phyloP scores from a whole-genome alignment of 2,888 invertebrate genomes.

The Stictocephala bisonia region DNA sequence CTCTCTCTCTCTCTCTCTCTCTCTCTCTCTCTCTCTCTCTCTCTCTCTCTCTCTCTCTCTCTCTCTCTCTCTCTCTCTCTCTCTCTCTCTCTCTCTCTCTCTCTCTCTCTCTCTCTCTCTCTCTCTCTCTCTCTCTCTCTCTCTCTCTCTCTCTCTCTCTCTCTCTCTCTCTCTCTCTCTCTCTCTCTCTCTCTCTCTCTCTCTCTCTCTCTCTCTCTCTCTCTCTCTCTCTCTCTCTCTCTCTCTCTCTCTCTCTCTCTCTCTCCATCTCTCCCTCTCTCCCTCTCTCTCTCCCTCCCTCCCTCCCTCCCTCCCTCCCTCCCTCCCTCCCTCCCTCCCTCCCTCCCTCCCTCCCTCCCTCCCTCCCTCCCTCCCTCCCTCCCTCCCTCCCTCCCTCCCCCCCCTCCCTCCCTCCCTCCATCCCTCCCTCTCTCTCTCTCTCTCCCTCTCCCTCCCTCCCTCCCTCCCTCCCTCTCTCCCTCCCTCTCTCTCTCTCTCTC shows the following conservation, averaged over 20 bases:
- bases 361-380: neutral
- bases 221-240: neutral
- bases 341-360: neutral
- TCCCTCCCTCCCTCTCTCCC: neutral
- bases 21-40: slow-evolving; percentile 34
- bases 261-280: too few relatives aligned
- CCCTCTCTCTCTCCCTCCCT: neutral
- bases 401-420: neutral
- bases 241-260: neutral
- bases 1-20: slow-evolving; percentile 19
- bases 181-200: slow-evolving; percentile 36
- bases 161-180: slow-evolving; percentile 6
- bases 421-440: neutral
- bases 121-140: slow-evolving; percentile 34
- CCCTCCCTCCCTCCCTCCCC: neutral
- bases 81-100: slow-evolving; percentile 3
- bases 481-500: neutral
- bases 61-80: slow-evolving; percentile 21
- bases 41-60: neutral
- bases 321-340: neutral
- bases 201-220: neutral
- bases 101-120: slow-evolving; percentile 18
- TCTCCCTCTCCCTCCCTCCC: neutral
- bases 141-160: neutral
- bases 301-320: neutral